A percentile compares a stretch with the other conserved stretches of the same genome.
Conservation (phyloP, 2,113 vertebrate species). For the Syngnathus floridae region DNA sequence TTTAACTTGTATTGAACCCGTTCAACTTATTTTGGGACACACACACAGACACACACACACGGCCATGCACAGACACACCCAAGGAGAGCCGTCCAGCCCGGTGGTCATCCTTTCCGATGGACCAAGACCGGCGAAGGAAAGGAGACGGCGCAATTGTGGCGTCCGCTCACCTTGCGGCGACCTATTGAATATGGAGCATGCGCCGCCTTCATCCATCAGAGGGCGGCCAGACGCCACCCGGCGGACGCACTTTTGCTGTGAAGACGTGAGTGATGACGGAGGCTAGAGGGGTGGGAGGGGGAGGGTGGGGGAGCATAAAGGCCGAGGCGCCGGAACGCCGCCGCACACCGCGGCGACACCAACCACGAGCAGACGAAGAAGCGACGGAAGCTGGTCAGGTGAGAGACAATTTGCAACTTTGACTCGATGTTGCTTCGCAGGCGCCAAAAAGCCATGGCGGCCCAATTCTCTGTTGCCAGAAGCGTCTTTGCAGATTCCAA, state of each 20-base stretch:
- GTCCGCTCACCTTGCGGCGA: background rate
- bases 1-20: too few relatives aligned
- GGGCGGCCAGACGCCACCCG: background rate
- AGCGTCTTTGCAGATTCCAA: too few relatives aligned
- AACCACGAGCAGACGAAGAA: background rate
- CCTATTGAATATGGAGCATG: slow-evolving; percentile 7
- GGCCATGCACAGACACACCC: too few relatives aligned
- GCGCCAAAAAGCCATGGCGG: too few relatives aligned
- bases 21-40: too few relatives aligned
- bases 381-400: background rate
- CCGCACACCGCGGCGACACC: background rate
- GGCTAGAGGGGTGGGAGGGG: background rate
- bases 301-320: background rate
- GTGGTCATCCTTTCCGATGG: too few relatives aligned
- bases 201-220: background rate
- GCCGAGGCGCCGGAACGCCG: background rate
- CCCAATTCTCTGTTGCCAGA: too few relatives aligned
- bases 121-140: too few relatives aligned
- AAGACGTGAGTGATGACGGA: background rate
- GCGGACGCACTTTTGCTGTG: background rate
- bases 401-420: background rate
- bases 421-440: too few relatives aligned
- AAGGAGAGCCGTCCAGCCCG: too few relatives aligned
- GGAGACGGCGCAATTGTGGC: background rate
- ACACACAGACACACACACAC: too few relatives aligned